Percentiles rank a stretch among this genome's conserved stretches.
These are phyloP conservation scores for Sarcophilus harrisii DNA, from an alignment of 2,797 vertebrate genomes.

Conservation along the genomic window DNA sequence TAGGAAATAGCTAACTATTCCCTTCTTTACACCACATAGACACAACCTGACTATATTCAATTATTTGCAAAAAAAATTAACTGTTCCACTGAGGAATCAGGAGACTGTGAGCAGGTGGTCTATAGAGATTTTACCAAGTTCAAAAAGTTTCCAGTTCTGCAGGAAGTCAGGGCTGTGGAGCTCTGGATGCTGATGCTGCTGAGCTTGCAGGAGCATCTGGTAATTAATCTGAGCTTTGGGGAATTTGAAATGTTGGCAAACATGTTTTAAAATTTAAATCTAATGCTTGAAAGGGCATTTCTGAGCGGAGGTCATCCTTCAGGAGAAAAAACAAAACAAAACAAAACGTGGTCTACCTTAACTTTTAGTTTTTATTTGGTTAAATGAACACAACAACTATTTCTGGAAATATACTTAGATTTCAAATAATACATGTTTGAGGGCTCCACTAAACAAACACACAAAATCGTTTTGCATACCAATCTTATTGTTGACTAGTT, in stretches of 20 bases:
- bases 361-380: conserved; percentile 56
- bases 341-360: conserved; percentile 30
- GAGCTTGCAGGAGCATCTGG: conserved; percentile 63
- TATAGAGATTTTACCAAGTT: conserved; percentile 71
- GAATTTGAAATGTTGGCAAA: conserved; percentile 68
- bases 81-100: conserved; percentile 58
- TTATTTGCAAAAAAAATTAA: conserved; percentile 63
- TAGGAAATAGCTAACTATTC: conserved; percentile 22
- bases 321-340: neutral
- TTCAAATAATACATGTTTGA: conserved; percentile 33
- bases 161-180: conserved; percentile 40
- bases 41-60: conserved; percentile 37
- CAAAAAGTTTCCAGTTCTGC: conserved; percentile 58
- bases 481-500: conserved; percentile 44
- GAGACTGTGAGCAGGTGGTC: conserved; percentile 40
- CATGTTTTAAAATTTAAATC: conserved; percentile 63
- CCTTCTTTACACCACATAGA: conserved; percentile 13
- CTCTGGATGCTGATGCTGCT: conserved; percentile 53
- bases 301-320: conserved; percentile 41
- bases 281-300: conserved; percentile 59
- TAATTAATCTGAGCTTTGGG: conserved; percentile 75
- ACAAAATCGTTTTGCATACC: conserved; percentile 1
- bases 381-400: conserved; percentile 49
- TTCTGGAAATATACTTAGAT: conserved; percentile 34
- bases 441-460: neutral